phyloP scores from a whole-genome alignment of 2,888 invertebrate genomes.

The Cerceris rybyensis region DNA sequence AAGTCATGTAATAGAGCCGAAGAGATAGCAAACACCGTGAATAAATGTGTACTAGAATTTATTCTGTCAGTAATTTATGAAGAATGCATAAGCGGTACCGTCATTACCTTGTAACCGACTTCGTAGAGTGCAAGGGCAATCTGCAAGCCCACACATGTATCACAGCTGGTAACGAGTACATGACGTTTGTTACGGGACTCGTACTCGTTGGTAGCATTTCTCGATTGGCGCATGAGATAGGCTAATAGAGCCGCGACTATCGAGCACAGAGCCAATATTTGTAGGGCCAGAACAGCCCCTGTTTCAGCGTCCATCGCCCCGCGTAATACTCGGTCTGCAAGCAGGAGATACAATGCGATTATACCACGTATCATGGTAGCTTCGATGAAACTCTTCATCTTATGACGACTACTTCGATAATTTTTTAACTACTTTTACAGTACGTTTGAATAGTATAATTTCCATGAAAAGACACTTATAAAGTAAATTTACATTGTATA shows the following conservation, averaged over 20 bases:
- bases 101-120: constrained; percentile 76
- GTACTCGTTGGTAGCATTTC: constrained; percentile 81
- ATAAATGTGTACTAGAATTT: constrained; percentile 19
- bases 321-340: constrained; percentile 34
- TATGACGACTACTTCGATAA: background rate
- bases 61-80: constrained; percentile 32
- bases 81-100: constrained; percentile 4
- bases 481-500: background rate
- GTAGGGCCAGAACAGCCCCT: constrained; percentile 90
- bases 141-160: constrained; percentile 91
- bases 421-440: too few species aligned
- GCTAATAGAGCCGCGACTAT: constrained; percentile 92
- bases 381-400: constrained; percentile 19
- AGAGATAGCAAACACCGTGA: background rate
- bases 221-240: constrained; percentile 90
- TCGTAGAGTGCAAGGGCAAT: constrained; percentile 81
- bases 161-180: constrained; percentile 90
- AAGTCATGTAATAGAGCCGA: background rate
- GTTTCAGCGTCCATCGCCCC: constrained; percentile 90
- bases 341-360: constrained; percentile 49
- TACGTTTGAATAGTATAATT: background rate
- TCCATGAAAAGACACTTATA: background rate
- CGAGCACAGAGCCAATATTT: constrained; percentile 90
- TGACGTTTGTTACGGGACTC: constrained; percentile 87
- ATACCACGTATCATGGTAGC: constrained; percentile 19